These are phyloP conservation scores for Nipponia nippon DNA, from an alignment of 2,113 vertebrate genomes.

Conservation along the genomic window DNA sequence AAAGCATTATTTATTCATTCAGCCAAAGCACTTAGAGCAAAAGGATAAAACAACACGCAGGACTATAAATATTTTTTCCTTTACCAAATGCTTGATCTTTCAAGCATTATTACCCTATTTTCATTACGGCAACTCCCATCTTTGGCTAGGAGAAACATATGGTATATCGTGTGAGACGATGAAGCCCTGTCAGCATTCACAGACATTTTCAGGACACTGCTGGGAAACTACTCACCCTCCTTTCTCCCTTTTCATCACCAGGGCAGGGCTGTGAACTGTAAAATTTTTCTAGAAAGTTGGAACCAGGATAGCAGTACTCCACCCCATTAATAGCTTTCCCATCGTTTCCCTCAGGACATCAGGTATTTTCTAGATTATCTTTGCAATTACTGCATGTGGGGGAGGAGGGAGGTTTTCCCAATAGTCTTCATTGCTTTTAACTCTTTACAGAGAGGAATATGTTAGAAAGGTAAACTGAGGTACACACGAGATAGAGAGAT, in stretches of 20 bases:
- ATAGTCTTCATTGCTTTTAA: background rate
- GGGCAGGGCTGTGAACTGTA: conserved; percentile 1
- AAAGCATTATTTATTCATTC: background rate
- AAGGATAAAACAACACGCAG: background rate
- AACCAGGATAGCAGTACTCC: background rate
- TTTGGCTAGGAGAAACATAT: background rate
- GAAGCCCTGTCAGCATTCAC: background rate
- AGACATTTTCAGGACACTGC: background rate
- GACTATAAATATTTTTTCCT: background rate
- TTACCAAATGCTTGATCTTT: background rate
- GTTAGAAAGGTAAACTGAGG: background rate
- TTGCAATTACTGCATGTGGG: background rate
- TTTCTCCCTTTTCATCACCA: background rate
- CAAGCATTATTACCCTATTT: background rate
- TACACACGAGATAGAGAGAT: background rate
- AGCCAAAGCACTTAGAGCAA: background rate
- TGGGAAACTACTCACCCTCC: conserved; percentile 6
- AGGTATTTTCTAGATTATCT: conserved; percentile 13
- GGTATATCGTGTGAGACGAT: background rate
- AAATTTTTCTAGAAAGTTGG: background rate
- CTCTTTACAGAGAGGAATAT: background rate
- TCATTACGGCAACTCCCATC: background rate
- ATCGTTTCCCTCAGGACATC: background rate
- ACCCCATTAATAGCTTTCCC: conserved; percentile 17
- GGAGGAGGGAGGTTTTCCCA: background rate